A percentile compares a stretch with the other conserved stretches of the same genome.
Conservation (phyloP, 2,113 vertebrate species). For the Columbina picui region DNA sequence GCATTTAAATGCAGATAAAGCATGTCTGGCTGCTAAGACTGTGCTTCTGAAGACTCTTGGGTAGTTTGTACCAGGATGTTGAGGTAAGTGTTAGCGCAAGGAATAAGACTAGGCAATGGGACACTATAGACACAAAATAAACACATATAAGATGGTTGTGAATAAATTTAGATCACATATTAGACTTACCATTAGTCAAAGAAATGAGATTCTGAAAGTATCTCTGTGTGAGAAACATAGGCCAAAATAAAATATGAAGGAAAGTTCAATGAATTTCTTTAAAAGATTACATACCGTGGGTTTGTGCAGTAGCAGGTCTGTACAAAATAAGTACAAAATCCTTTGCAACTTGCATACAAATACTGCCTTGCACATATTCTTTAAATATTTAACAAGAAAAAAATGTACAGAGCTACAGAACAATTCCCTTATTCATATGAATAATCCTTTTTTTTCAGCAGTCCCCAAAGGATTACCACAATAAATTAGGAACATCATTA, state of each 20-base stretch:
- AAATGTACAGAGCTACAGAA: background rate
- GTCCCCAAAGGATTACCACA: background rate
- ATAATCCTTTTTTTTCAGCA: background rate
- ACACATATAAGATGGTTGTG: background rate
- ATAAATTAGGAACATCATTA: background rate
- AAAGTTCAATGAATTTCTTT: background rate
- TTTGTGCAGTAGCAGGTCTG: background rate
- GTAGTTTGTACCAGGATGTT: background rate
- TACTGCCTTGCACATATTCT: background rate
- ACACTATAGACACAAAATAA: background rate
- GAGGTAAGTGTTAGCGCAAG: background rate
- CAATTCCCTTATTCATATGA: background rate
- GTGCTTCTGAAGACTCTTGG: background rate
- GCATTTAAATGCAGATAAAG: background rate
- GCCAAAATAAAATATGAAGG: background rate
- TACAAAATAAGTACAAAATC: background rate
- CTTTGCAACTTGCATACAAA: background rate
- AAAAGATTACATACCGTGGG: background rate
- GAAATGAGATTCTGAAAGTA: background rate
- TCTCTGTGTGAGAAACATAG: background rate
- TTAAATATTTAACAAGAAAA: background rate
- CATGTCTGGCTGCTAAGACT: background rate
- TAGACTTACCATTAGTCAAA: background rate
- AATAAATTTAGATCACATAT: background rate
- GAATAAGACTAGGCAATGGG: background rate